Percentiles rank a stretch among this genome's conserved stretches.
Conservation (phyloP, 1,140 invertebrate genomes). For the Lepidurus packardi region DNA sequence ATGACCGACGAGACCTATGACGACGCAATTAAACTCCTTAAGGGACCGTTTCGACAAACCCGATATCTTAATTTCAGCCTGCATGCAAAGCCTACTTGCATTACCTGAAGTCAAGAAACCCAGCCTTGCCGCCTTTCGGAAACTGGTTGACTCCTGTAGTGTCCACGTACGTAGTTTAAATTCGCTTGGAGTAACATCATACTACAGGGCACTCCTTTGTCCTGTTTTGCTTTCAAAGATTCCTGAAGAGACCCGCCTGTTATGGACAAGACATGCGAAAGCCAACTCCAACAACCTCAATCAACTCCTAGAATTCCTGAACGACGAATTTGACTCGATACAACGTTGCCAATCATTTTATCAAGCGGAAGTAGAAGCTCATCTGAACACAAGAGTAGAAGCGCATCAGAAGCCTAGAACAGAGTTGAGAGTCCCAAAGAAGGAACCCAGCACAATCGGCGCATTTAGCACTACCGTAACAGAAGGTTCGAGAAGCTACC, state of each 20-base stretch:
- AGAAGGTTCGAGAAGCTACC: not conserved
- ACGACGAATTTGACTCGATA: not conserved
- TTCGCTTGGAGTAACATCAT: not conserved
- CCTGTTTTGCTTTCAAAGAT: not conserved
- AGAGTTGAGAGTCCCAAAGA: not conserved
- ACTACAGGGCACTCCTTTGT: not conserved
- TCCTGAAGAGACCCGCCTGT: not conserved
- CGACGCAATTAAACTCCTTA: not conserved
- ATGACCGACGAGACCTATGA: not conserved
- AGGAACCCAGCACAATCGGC: not conserved
- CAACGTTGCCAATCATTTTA: not conserved
- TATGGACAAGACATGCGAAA: not conserved
- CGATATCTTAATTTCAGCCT: not conserved
- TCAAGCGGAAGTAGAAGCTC: not conserved
- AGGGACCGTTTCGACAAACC: not conserved
- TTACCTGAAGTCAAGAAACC: no score
- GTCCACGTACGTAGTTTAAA: not conserved
- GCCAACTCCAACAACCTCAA: not conserved
- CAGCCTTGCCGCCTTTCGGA: not conserved
- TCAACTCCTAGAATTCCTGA: not conserved
- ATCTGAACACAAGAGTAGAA: not conserved
- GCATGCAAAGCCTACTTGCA: no score
- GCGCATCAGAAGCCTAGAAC: not conserved
- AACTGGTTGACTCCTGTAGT: not conserved
- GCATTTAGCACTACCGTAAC: not conserved